Conservation (phyloP, 2,113 vertebrate species). For the Eira barbara region DNA sequence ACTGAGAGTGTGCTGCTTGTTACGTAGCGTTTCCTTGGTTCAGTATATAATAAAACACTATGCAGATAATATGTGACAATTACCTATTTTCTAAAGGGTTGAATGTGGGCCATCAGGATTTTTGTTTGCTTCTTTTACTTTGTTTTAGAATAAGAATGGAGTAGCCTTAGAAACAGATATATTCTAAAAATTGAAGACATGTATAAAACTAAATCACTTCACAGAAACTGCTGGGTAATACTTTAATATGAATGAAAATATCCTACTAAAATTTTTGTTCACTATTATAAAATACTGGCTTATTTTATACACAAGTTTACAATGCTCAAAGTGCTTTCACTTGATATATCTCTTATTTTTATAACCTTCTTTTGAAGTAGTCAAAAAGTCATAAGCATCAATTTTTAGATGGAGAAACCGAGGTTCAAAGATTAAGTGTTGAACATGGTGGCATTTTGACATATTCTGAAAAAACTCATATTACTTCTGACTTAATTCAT, state of each 20-base stretch:
- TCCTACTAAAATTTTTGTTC: not conserved
- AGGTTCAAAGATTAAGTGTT: not conserved
- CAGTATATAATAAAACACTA: not conserved
- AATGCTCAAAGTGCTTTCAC: not conserved
- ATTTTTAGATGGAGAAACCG: not conserved
- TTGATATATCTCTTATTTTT: not conserved
- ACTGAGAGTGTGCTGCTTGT: not conserved
- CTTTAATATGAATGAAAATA: not conserved
- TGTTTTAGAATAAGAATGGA: conserved; percentile 5
- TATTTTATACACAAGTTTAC: not conserved
- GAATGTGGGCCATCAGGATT: not conserved
- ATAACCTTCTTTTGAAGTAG: not conserved
- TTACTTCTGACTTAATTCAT: not conserved
- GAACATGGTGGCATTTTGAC: not conserved
- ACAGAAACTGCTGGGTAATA: not conserved
- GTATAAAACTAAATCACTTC: not conserved
- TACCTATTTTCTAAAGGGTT: conserved; percentile 18
- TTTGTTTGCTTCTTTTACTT: not conserved
- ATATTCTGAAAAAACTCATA: not conserved
- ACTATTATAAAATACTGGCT: not conserved
- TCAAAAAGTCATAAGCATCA: not conserved
- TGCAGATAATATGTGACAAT: not conserved
- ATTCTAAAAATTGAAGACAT: not conserved
- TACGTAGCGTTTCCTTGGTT: not conserved
- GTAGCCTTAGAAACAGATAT: not conserved